Base-by-base conservation (phyloP, 37 sponge, comb jelly and placozoan species). In the Bolinopsis microptera region DNA sequence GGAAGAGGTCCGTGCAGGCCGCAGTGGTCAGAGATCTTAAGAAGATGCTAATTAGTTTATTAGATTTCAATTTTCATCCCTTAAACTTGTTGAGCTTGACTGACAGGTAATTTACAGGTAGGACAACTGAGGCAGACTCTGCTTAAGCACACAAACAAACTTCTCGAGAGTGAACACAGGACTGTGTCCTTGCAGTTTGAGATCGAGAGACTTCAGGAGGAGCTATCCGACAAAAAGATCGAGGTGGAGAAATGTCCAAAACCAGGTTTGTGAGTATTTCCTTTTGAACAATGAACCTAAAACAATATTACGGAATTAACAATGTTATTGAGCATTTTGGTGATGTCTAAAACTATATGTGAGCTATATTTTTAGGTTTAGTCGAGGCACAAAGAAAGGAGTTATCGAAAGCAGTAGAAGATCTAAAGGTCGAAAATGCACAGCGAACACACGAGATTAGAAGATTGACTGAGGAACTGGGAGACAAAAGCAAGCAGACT, bases 231-330 rank as follows among this genome's bases (percentile, higher is more conserved):
- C 30, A 86, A 86, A 27, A 39, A 86, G 61, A 48, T 86, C 3
- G 90, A 86, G 61, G 90, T 86, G 27, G 90, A 86, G 90, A 86
- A 86, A 39, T 86, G 90, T 86, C 90, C 90, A 5, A 86, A 86
- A 39, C 90, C 90, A 33, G 90, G 90, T 18, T n/a, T n/a, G n/a
- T n/a, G n/a, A n/a, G n/a, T n/a, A n/a, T n/a, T n/a, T n/a, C n/a
- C n/a, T n/a, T n/a, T n/a, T n/a, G n/a, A n/a, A n/a, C n/a, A n/a
- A n/a, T n/a, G n/a, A n/a, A n/a, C n/a, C n/a, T n/a, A n/a, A n/a
- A n/a, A n/a, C n/a, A n/a, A n/a, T n/a, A n/a, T n/a, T n/a, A n/a
- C n/a, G n/a, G n/a, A n/a, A n/a, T n/a, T n/a, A n/a, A n/a, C n/a
- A n/a, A n/a, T n/a, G n/a, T n/a, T n/a, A n/a, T n/a, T n/a, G n/a